These are phyloP conservation scores for Pachypsylla venusta DNA, from an alignment of 1,140 invertebrate species.

Conservation along the genomic window DNA sequence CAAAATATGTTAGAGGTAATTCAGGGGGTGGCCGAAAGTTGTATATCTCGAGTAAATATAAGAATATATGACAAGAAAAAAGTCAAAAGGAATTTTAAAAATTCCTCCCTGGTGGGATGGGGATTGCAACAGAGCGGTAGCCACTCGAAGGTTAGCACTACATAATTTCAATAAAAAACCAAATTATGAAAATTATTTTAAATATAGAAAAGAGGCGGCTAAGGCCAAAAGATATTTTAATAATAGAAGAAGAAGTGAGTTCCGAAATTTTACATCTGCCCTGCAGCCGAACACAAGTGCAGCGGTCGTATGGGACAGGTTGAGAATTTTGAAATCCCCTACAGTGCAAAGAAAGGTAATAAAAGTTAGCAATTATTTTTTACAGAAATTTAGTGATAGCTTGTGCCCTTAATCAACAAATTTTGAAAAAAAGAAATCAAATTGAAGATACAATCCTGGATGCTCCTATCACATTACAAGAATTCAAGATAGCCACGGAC, in stretches of 20 bases:
- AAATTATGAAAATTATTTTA: not conserved
- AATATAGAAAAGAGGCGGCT: not conserved
- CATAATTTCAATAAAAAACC: not conserved
- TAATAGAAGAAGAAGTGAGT: not conserved
- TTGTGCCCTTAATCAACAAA: not conserved
- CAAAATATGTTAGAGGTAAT: not conserved
- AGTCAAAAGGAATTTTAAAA: no score
- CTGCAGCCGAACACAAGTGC: not conserved
- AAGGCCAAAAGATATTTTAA: not conserved
- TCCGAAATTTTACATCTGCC: not conserved
- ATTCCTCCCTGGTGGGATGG: not conserved
- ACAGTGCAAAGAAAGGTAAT: not conserved
- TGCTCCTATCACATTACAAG: not conserved
- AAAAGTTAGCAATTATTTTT: not conserved
- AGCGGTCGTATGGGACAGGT: not conserved
- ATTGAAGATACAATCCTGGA: not conserved
- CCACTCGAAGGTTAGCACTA: not conserved
- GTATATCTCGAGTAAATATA: not conserved
- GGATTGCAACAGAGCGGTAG: not conserved
- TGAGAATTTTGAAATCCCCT: not conserved
- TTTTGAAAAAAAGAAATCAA: not conserved
- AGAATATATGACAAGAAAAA: not conserved
- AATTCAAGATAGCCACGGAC: not conserved
- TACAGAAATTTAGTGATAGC: not conserved
- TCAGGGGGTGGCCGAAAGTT: not conserved